These are phyloP conservation scores for Oxyruncus cristatus DNA, from an alignment of 2,113 vertebrate genomes.

Conservation along the genomic window DNA sequence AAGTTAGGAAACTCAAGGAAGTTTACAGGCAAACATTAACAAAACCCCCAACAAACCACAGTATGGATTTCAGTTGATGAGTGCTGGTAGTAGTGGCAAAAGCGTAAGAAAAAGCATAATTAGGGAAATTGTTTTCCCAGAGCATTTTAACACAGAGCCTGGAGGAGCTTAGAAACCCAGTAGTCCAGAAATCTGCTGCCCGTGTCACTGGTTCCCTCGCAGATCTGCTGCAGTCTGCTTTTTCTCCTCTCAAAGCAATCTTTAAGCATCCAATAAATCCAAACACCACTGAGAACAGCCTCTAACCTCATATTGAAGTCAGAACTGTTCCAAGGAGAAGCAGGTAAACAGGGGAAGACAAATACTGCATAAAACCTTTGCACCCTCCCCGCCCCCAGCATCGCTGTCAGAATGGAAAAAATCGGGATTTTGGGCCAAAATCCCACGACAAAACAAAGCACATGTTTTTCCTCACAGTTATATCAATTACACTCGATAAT, in stretches of 20 bases:
- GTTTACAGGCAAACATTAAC: neutral
- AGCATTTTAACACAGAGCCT: neutral
- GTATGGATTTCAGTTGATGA: neutral
- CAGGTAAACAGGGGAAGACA: neutral
- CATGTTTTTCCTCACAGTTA: fast-evolving
- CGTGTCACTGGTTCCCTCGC: neutral
- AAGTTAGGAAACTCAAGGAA: neutral
- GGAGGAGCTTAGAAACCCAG: neutral
- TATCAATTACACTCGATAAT: neutral
- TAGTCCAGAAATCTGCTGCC: neutral
- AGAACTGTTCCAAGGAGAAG: neutral
- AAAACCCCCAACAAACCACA: neutral
- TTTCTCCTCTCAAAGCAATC: neutral
- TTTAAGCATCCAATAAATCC: neutral
- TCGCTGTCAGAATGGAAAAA: neutral
- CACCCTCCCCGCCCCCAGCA: neutral
- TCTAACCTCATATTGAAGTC: neutral
- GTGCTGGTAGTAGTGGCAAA: neutral
- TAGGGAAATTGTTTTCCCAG: neutral
- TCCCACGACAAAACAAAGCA: neutral
- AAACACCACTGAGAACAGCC: neutral
- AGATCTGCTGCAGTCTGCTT: neutral
- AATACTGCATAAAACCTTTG: neutral
- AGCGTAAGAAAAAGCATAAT: neutral
- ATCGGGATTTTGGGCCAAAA: neutral